These are phyloP conservation scores for Trissoscelio sp. DNA, from an alignment of 2,888 invertebrate species.

Conservation along the genomic window DNA sequence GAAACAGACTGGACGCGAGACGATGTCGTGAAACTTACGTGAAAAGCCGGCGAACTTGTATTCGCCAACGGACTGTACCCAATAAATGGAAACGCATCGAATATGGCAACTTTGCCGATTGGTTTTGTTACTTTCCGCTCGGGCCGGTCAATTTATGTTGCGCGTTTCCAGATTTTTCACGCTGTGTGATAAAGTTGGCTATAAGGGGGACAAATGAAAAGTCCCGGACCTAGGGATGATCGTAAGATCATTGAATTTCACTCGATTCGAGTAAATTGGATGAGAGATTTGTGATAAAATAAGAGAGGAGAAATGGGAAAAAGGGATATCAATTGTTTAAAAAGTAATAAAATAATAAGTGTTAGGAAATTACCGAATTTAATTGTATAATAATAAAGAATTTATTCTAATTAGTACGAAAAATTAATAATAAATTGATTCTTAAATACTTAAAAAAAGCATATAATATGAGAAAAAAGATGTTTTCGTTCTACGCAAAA, in stretches of 20 bases:
- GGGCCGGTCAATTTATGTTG: neutral
- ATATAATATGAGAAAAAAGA: too few species aligned
- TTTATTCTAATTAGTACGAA: too few species aligned
- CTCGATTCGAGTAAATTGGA: neutral
- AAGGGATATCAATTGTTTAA: too few species aligned
- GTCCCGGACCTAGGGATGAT: neutral
- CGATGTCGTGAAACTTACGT: constrained; percentile 26
- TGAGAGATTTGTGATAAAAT: neutral
- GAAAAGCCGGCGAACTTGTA: constrained; percentile 16
- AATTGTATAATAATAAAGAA: too few species aligned
- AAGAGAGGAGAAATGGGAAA: neutral
- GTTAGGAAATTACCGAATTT: too few species aligned
- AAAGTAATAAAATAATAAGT: too few species aligned
- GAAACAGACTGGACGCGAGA: too few species aligned
- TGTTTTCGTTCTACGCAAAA: too few species aligned
- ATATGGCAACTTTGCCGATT: constrained; percentile 7
- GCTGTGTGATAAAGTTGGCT: neutral
- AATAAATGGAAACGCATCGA: constrained; percentile 5
- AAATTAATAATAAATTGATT: too few species aligned
- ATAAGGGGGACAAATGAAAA: neutral
- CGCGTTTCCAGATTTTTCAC: constrained; percentile 13
- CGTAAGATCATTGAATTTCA: neutral
- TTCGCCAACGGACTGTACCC: constrained; percentile 2
- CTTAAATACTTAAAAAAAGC: too few species aligned
- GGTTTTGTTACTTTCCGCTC: constrained; percentile 14